These are phyloP conservation scores for Copidosoma floridanum DNA, from an alignment of 1,140 invertebrate species.

Conservation along the genomic window DNA sequence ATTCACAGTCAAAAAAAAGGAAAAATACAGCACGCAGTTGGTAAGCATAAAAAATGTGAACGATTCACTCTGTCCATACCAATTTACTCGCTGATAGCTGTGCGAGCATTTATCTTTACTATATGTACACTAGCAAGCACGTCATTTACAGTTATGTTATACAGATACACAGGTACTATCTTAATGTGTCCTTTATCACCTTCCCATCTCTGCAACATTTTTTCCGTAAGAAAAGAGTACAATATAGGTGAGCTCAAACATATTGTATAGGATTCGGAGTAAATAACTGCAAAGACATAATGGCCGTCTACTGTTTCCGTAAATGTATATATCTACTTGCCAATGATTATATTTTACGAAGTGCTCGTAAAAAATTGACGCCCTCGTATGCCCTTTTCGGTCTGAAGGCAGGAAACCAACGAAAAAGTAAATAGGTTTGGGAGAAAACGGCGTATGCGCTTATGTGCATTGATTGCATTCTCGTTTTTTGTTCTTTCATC, in stretches of 20 bases:
- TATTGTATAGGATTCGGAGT: too few relatives aligned
- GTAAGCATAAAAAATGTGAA: neutral
- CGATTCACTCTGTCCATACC: neutral
- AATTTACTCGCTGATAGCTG: constrained; percentile 12
- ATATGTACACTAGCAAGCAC: neutral
- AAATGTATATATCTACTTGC: too few relatives aligned
- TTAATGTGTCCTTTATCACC: neutral
- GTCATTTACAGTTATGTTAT: too few relatives aligned
- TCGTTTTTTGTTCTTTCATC: constrained; percentile 1
- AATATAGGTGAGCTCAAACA: too few relatives aligned
- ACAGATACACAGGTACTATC: neutral
- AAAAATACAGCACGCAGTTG: neutral
- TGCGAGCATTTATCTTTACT: constrained; percentile 16
- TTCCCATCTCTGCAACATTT: neutral
- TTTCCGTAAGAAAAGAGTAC: neutral
- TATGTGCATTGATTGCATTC: neutral
- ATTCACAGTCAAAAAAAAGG: too few relatives aligned
- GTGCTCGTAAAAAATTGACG: constrained; percentile 17
- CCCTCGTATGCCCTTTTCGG: too few relatives aligned
- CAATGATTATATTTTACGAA: neutral
- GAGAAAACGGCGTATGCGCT: neutral
- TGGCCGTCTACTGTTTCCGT: too few relatives aligned
- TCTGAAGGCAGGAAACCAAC: constrained; percentile 1
- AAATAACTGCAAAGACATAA: constrained; percentile 6
- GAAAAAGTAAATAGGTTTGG: constrained; percentile 22